Base-by-base conservation (phyloP, 2,113 vertebrate species). In the Trogon surrucura region DNA sequence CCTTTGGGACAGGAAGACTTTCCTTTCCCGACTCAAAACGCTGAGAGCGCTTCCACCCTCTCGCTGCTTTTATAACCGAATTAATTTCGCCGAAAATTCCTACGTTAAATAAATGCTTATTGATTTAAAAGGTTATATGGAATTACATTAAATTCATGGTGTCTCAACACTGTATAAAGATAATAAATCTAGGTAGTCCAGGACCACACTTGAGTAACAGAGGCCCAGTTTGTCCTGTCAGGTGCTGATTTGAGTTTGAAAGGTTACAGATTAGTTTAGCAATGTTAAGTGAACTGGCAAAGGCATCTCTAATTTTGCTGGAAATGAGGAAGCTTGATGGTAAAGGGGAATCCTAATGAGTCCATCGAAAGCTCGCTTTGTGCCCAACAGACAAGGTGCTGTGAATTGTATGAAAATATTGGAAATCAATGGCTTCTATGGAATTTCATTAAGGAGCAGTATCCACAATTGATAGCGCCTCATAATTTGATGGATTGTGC, bases 401-500 rank as follows among this genome's bases (percentile, higher is more conserved):
- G 99, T 98, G 98, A 99, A 98, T 99, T 98, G 98, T 99, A 99
- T 99, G 98, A 99, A 98, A 99, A 98, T 99, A 99, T 99, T 99
- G 99, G 98, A 99, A 99, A 99, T 99, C 99, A 98, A 99, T 99
- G 98, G 92, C 98, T 98, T 98, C 98, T 99, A 99, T 99, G 99
- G 99, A 99, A 99, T 99, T 99, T 99, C 99, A 99, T 99, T 99
- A 99, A 98, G 99, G 97, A 98, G 98, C 99, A 97, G 99, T 98
- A 99, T 99, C 99, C 98, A 99, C 99, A 98, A 99, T 98, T 99
- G 99, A 99, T 99, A 98, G 98, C 97, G 97, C 98, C 98, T 99
- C 99, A 99, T 99, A 99, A 99, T 99, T 99, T 99, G 98, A 99
- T 99, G 98, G 99, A 99, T 99, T 98, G 99, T 98, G 98, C 98